Evolutionary conservation across 2,888 invertebrate species (phyloP).

Genomic region (Cosmopolites sordidus): DNA sequence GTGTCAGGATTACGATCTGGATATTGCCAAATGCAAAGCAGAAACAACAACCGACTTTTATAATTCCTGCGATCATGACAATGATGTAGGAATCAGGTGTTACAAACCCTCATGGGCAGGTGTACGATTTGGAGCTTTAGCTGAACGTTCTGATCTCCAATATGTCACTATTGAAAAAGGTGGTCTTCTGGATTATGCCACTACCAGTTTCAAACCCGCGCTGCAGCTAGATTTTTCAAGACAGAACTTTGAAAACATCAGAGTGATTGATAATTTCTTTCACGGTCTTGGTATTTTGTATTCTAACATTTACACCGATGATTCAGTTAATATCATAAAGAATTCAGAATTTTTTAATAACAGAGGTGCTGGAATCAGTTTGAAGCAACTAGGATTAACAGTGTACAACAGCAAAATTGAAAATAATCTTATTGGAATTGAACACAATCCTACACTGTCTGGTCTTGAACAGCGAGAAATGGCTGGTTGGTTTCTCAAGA

Average conservation of each 20-base stretch:
- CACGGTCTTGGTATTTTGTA: conserved; percentile 93
- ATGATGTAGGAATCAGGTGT: conserved; percentile 85
- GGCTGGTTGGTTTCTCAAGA: conserved; percentile 83
- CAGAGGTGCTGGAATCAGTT: conserved; percentile 82
- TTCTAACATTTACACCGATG: conserved; percentile 87
- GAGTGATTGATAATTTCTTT: conserved; percentile 79
- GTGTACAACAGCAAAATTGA: conserved; percentile 74
- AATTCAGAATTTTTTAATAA: conserved; percentile 83
- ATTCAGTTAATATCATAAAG: conserved; percentile 74
- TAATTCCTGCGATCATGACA: conserved; percentile 80
- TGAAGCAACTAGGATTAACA: conserved; percentile 81
- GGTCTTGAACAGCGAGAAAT: conserved; percentile 83
- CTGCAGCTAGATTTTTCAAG: conserved; percentile 82
- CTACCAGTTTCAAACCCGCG: conserved; percentile 82
- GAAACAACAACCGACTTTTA: conserved; percentile 77
- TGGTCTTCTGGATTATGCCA: conserved; percentile 89
- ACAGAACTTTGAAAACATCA: conserved; percentile 76
- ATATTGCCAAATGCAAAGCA: conserved; percentile 81
- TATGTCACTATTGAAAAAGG: conserved; percentile 87
- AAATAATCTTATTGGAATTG: conserved; percentile 85
- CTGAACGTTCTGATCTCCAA: conserved; percentile 82
- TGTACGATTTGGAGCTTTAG: conserved; percentile 80
- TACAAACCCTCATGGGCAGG: conserved; percentile 94
- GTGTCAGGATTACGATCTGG: conserved; percentile 86
- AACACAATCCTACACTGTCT: conserved; percentile 85